Evolutionary conservation across 2,113 vertebrate species (phyloP).

Genomic region (Callospermophilus lateralis): DNA sequence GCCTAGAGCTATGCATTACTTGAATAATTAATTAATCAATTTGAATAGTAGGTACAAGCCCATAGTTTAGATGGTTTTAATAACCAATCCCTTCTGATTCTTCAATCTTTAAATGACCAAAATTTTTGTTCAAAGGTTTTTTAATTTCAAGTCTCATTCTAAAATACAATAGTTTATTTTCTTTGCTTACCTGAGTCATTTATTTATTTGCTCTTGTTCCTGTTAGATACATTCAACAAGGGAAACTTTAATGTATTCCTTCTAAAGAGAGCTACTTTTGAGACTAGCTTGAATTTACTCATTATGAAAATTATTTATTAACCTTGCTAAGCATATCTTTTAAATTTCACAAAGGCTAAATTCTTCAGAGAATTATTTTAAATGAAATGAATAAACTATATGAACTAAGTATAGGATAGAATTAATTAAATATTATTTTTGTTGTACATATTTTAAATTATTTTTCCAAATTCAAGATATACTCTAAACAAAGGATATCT

Average conservation of each 20-base stretch:
- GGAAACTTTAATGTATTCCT: background rate
- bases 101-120: constrained; percentile 10
- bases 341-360: constrained; percentile 48
- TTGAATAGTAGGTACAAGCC: background rate
- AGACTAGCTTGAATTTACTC: background rate
- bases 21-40: constrained; percentile 19
- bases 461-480: constrained; percentile 49
- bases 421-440: constrained; percentile 51
- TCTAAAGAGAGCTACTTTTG: background rate
- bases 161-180: background rate
- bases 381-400: constrained; percentile 48
- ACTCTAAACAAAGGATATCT: background rate
- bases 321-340: constrained; percentile 12
- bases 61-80: background rate
- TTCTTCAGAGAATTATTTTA: constrained; percentile 59
- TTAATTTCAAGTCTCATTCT: background rate
- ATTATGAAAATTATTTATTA: constrained; percentile 49
- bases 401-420: constrained; percentile 27
- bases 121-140: background rate
- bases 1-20: background rate
- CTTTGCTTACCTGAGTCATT: background rate
- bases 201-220: background rate
- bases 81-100: background rate
- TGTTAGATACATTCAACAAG: background rate
- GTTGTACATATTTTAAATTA: constrained; percentile 43